A percentile compares a stretch with the other conserved stretches of the same genome.
These are phyloP conservation scores for Monodelphis domestica DNA, from an alignment of 2,797 vertebrate genomes.

Conservation along the genomic window DNA sequence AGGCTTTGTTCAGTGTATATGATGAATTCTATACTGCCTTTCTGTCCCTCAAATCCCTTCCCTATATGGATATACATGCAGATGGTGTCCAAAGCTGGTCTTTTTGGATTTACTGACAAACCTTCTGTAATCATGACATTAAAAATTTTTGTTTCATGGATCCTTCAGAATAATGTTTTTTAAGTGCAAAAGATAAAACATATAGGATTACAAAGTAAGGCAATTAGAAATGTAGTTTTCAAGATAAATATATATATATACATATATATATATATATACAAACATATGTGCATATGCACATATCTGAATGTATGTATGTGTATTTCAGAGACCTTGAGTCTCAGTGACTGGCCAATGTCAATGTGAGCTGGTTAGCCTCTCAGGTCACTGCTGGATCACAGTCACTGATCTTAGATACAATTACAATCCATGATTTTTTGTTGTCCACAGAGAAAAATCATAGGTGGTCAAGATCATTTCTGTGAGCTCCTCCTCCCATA, in stretches of 20 bases:
- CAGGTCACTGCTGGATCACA: background rate
- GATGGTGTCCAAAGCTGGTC: background rate
- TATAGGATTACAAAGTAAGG: background rate
- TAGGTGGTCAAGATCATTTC: background rate
- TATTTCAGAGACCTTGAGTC: background rate
- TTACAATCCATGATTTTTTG: background rate
- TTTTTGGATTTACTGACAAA: background rate
- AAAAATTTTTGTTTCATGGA: background rate
- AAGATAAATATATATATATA: no score
- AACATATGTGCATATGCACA: no score
- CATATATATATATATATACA: no score
- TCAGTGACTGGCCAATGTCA: background rate
- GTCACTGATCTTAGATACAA: background rate
- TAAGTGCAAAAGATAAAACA: background rate
- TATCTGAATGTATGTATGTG: no score
- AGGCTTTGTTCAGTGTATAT: background rate
- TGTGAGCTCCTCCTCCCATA: background rate
- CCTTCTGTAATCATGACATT: background rate
- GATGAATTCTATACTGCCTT: background rate
- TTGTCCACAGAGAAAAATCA: background rate
- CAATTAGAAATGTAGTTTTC: background rate
- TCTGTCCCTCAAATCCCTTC: background rate
- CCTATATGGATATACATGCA: background rate
- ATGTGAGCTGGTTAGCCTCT: background rate
- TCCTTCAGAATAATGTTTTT: background rate